Base-by-base conservation (phyloP, 2,113 vertebrate genomes). In the Columbina picui region DNA sequence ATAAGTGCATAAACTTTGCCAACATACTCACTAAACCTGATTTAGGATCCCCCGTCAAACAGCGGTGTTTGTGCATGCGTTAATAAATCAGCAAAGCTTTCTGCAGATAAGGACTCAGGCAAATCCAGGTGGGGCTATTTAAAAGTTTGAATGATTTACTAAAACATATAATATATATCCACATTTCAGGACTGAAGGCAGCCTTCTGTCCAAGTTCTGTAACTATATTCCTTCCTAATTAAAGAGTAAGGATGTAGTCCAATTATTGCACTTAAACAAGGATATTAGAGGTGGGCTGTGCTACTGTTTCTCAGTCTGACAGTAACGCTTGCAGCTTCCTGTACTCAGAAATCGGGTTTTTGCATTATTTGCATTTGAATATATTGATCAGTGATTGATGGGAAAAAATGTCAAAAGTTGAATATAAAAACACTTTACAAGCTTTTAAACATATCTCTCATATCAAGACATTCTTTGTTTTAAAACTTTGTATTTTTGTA, bases 401-500 rank as follows among this genome's bases (percentile, higher is more conserved):
- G 74, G 73, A 36, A 3, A 52, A 84, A 69, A 38, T 7, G n/a
- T 94, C 88, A 59, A 73, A 92, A 94, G 77, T 85, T 75, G 87
- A 79, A 34, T 74, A 82, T 61, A 70, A 61, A 74, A 97, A 26
- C n/a, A 59, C 86, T 85, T 93, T 81, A 89, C 70, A 63, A 73
- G 86, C 95, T 96, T 95, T 95, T 85, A 91, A 82, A 84, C 93
- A 92, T 95, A 92, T 96, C 93, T 91, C 87, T 97, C 94, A 95
- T 95, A 95, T 96, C 90, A 96, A 97, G 87, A 55, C 79, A 96
- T 96, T 82, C 78, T 95, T 96, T 97, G 87, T 90, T 97, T 97
- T 93, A 87, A 87, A 94, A 83, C 94, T 94, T 94, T 96, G 92
- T 96, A 95, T 93, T 93, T 95, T 97, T 97, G 81, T 96, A 94